Conservation (phyloP, 2,888 invertebrate species). For the Chrysolina americana region DNA sequence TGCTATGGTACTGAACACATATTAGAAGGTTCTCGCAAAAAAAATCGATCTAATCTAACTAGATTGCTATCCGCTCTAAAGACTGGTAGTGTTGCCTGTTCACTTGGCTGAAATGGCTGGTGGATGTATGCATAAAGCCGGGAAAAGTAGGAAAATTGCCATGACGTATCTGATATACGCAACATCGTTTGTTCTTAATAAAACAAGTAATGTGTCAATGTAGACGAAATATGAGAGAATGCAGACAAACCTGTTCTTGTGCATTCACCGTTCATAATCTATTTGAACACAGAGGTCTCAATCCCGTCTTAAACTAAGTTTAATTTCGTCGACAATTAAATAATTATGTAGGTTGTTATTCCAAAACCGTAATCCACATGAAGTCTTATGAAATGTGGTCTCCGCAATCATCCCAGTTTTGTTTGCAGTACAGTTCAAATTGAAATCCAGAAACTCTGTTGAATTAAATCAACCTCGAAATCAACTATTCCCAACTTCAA, state of each 20-base stretch:
- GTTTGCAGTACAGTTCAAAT: conserved; percentile 33
- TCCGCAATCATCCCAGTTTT: conserved; percentile 35
- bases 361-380: conserved; percentile 18
- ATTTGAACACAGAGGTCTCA: conserved; percentile 1
- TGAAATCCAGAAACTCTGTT: conserved; percentile 30
- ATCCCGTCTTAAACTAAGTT: conserved; percentile 7
- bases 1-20: too few relatives aligned
- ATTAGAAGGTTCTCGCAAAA: too few relatives aligned
- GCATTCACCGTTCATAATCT: background rate
- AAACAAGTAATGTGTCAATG: background rate
- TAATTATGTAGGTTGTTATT: conserved; percentile 35
- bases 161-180: too few relatives aligned
- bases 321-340: conserved; percentile 26
- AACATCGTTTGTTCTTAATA: too few relatives aligned
- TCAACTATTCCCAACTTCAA: conserved; percentile 37
- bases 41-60: too few relatives aligned
- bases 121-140: too few relatives aligned
- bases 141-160: too few relatives aligned
- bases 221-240: background rate
- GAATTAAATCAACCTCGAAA: conserved; percentile 39
- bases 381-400: conserved; percentile 37
- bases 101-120: too few relatives aligned
- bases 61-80: too few relatives aligned
- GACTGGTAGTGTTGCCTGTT: too few relatives aligned
- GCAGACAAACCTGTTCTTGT: conserved; percentile 5